phyloP scores from a whole-genome alignment of 1,140 invertebrate species.

The Archivesica marissinica region DNA sequence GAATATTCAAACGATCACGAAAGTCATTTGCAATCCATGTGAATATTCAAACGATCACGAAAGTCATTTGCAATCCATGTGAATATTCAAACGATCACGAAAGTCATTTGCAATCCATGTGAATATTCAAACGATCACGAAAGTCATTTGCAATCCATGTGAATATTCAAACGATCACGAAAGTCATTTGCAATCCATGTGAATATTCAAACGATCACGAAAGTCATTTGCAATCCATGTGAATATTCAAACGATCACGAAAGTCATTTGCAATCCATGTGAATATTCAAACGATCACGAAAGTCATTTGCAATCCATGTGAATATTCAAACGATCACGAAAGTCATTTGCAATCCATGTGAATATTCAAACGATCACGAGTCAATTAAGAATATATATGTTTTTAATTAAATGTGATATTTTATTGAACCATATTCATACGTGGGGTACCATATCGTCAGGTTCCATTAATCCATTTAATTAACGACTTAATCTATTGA shows the following conservation, averaged over 20 bases:
- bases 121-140: not conserved
- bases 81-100: not conserved
- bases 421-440: not conserved
- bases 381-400: not conserved
- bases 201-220: not conserved
- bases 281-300: not conserved
- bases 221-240: no score
- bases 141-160: no score
- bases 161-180: not conserved
- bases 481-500: conserved; percentile 12
- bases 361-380: not conserved
- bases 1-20: not conserved
- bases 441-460: not conserved
- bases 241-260: not conserved
- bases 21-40: no score
- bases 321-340: not conserved
- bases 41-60: not conserved
- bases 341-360: no score
- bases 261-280: no score
- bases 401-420: not conserved
- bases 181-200: no score
- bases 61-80: no score
- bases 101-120: no score
- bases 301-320: no score
- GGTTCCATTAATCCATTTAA: not conserved